phyloP scores from a whole-genome alignment of 2,888 invertebrate genomes.

The Tupiocoris notatus region DNA sequence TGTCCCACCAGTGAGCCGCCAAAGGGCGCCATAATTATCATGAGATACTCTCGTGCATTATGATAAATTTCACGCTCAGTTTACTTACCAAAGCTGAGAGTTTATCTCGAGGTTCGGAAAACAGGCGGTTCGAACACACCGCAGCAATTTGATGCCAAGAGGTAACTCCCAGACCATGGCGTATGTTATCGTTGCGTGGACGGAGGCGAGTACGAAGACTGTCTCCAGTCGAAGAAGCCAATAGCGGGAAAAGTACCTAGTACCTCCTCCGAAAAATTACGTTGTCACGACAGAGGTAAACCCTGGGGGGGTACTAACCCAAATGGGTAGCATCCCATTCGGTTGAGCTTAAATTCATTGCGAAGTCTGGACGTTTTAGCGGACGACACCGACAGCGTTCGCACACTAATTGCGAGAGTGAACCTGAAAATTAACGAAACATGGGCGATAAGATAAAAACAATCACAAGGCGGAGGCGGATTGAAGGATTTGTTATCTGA shows the following conservation, averaged over 20 bases:
- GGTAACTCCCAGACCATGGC: conserved; percentile 10
- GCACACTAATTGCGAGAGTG: background rate
- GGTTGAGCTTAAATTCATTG: background rate
- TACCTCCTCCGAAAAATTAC: background rate
- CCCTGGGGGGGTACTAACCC: no score
- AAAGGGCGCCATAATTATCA: no score
- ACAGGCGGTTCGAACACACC: background rate
- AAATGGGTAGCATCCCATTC: no score
- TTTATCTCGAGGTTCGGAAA: conserved; percentile 11
- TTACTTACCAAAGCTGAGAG: conserved; percentile 22
- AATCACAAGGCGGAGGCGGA: background rate
- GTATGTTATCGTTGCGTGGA: background rate
- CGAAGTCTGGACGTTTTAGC: background rate
- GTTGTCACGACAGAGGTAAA: background rate
- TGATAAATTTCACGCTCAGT: no score
- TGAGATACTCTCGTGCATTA: no score
- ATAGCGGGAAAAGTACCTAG: background rate
- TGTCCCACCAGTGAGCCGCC: no score
- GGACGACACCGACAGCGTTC: background rate
- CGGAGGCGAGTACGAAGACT: no score
- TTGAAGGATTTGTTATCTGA: background rate
- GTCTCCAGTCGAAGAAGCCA: no score
- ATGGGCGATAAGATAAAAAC: background rate
- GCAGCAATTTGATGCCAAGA: conserved; percentile 15
- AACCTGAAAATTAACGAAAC: background rate